Percentiles rank a stretch among this genome's conserved stretches.
Conservation (phyloP, 64 coral and sea anemone species). For the Montipora efflorescens region DNA sequence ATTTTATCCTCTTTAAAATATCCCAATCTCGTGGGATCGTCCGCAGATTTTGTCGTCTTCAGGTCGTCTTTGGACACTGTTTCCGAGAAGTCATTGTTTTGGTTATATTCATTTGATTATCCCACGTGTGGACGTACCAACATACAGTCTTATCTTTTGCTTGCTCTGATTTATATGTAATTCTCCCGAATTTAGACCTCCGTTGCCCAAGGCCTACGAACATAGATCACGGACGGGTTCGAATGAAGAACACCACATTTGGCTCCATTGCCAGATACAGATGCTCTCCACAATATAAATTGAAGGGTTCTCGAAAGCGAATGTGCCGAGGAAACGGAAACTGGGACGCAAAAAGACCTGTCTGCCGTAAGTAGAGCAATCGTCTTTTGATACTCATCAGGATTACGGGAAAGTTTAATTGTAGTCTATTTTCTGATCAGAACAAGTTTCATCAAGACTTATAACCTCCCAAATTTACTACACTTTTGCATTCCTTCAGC, state of each 20-base stretch:
- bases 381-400: not conserved
- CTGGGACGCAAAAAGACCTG: conserved; percentile 72
- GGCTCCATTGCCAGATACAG: conserved; percentile 42
- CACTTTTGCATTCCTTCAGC: no score
- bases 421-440: no score
- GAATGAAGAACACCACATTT: not conserved
- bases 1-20: no score
- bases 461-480: no score
- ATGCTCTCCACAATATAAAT: conserved; percentile 34
- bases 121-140: no score
- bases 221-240: not conserved
- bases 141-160: not conserved
- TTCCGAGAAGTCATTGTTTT: no score
- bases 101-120: no score
- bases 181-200: not conserved
- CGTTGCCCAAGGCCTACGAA: not conserved
- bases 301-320: conserved; percentile 43
- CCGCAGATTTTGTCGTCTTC: no score
- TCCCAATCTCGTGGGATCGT: no score
- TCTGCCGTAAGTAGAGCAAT: conserved; percentile 71
- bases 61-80: no score
- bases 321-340: conserved; percentile 78
- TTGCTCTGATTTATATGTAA: not conserved
- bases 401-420: no score
- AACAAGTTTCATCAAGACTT: no score